Conservation (phyloP, 2,797 vertebrate genomes). For the Mus spretus region DNA sequence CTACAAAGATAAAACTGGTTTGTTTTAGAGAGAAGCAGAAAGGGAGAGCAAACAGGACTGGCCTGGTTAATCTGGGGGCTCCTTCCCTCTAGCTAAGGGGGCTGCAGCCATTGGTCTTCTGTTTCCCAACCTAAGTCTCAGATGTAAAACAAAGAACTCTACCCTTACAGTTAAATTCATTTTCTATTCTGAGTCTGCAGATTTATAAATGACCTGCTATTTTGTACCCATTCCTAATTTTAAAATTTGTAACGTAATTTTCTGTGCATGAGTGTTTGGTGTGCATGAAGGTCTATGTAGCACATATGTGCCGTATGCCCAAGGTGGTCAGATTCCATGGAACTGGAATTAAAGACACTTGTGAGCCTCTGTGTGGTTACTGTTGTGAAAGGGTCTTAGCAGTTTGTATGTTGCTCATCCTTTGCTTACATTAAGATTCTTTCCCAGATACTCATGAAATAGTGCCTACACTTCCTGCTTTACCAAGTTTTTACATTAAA, state of each 20-base stretch:
- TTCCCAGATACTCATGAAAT: background rate
- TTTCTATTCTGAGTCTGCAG: background rate
- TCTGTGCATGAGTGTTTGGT: background rate
- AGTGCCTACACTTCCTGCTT: background rate
- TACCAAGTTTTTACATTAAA: background rate
- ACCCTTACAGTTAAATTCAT: background rate
- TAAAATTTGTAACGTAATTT: background rate
- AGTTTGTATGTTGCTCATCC: background rate
- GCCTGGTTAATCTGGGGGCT: background rate
- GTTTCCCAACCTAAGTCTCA: background rate
- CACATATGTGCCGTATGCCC: too few relatives aligned
- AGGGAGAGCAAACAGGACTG: background rate
- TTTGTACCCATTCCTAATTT: background rate
- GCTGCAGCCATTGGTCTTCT: background rate
- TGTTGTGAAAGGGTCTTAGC: background rate
- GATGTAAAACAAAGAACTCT: background rate
- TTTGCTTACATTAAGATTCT: background rate
- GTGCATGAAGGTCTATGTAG: background rate
- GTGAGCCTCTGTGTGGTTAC: background rate
- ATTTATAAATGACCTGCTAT: background rate
- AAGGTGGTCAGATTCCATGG: background rate
- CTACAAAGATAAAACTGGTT: background rate
- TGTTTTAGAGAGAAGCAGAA: background rate
- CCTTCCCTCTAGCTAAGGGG: background rate
- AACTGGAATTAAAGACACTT: background rate